These are phyloP conservation scores for Sigmodon hispidus DNA, from an alignment of 2,113 vertebrate genomes.

Conservation along the genomic window DNA sequence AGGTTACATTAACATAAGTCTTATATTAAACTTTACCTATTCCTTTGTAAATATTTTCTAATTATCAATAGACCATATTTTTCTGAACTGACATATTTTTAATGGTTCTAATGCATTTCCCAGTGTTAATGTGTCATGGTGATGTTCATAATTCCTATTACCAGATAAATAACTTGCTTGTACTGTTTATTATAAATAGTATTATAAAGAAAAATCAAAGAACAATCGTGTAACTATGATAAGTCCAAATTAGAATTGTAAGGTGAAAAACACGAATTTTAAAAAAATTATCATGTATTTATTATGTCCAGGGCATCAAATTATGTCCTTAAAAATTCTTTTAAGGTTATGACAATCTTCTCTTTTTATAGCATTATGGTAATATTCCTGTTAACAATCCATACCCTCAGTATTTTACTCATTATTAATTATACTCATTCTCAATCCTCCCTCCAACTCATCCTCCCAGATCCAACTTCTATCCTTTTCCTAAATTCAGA, in stretches of 20 bases:
- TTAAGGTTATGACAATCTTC: constrained; percentile 11
- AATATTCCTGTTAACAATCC: not conserved
- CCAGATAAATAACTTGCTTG: not conserved
- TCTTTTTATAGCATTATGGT: not conserved
- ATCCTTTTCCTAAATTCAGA: not conserved
- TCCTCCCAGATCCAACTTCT: not conserved
- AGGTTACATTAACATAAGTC: not conserved
- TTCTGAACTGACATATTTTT: constrained; percentile 13
- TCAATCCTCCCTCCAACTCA: not conserved
- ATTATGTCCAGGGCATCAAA: not conserved
- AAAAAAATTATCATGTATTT: not conserved
- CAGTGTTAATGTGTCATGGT: not conserved
- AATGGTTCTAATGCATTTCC: not conserved
- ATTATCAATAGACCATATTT: not conserved
- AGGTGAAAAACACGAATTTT: not conserved
- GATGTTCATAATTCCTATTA: constrained; percentile 4
- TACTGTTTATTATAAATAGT: not conserved
- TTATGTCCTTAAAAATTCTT: not conserved
- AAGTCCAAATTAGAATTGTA: not conserved
- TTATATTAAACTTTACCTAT: not conserved
- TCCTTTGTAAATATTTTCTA: not conserved
- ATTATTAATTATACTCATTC: not conserved
- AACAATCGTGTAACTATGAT: not conserved
- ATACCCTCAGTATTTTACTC: not conserved
- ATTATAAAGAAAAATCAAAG: constrained; percentile 34